Evolutionary conservation across 37 sponge, comb jelly and placozoan genomes (phyloP), one percentile per base, ranked within the genome.

Genomic region (Crambe crambe): DNA sequence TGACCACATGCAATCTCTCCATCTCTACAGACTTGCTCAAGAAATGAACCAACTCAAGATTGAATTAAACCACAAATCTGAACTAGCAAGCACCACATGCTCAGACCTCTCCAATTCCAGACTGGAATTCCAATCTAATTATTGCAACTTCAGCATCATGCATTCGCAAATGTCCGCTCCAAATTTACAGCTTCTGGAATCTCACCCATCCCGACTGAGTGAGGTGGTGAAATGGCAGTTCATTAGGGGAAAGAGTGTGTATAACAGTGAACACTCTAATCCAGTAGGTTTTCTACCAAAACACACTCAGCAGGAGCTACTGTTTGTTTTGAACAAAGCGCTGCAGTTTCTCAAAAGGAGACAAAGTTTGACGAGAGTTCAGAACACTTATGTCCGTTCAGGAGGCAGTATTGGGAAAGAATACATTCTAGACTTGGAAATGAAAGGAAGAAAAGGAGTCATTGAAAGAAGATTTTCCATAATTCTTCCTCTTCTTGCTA

Each of bases 351-450:
- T 65, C 1, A 9, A 34, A 65, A 17, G 3, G 31, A 6, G 51
- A 6, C 6, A 12, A 6, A 47, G 12, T 47, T 76, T 76, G 26
- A 44, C 56, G 47, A 69, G 23, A 40, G 25, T 86, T 47, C 38
- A 40, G 18, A 75, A 35, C 39, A 68, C 75, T 0, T 75, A 69
- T 38, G 58, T 86, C 0, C 74, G 81, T n/a, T 80, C 80, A 69
- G 72, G 59, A 23, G 75, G 81, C 0, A 20, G 27, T 0, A 27
- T 27, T 2, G 72, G 87, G 26, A 64, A 74, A 37, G 87, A 86
- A 66, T 80, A 80, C 35, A 66, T 86, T 8, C 35, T 86, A 0
- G 87, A 86, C 47, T 10, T 86, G 12, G 35, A 39, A 29, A 56
- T 77, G 42, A 27, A 36, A 58, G 22, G 35, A 3, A 37, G 25